Base-by-base conservation (phyloP, 2,113 vertebrate genomes). In the Platichthys flesus region DNA sequence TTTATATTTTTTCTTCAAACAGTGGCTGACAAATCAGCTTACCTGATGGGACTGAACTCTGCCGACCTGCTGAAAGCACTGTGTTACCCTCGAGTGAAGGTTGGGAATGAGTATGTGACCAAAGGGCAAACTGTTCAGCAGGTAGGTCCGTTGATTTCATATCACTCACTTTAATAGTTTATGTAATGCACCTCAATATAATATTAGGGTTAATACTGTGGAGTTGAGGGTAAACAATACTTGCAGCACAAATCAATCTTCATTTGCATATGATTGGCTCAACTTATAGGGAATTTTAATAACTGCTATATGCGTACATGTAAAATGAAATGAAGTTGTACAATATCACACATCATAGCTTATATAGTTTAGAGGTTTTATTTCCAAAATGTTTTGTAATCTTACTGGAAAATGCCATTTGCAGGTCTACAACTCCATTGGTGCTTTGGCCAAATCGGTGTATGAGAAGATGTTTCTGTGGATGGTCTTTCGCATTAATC, bases 381-480 rank as follows among this genome's bases (percentile, higher is more conserved):
- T 58, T n/a, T 26, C 1, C n/a, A 9, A 57, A 9, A 28, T 40
- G 8, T 52, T 3, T 54, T 54, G 16, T 2, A 49, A 5, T 63
- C 51, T 58, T 2, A 62, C 31, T 59, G 76, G n/a, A 16, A 0
- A 35, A 35, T 45, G 12, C 51, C 13, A 35, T 58, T 70, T 67
- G 4, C 61, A 90, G 88, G 92, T 93, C 49, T 78, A 90, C 69
- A 92, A 93, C 23, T 78, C 91, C n/a, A 87, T 92, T n/a, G 89
- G 90, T 14, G 92, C 92, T 67, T 54, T 93, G 71, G 87, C 88
- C 9, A 93, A 92, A 60, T 93, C 91, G 2, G 88, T 93, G 2
- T 93, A 92, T 26, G 92, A 93, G 82, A 93, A 93, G 68, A 93
- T 93, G 92, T 93, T 93, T 66, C 0, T 90, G 71, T 93, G 92